phyloP scores from a whole-genome alignment of 2,888 invertebrate species.

The Eustalomyia histrio region DNA sequence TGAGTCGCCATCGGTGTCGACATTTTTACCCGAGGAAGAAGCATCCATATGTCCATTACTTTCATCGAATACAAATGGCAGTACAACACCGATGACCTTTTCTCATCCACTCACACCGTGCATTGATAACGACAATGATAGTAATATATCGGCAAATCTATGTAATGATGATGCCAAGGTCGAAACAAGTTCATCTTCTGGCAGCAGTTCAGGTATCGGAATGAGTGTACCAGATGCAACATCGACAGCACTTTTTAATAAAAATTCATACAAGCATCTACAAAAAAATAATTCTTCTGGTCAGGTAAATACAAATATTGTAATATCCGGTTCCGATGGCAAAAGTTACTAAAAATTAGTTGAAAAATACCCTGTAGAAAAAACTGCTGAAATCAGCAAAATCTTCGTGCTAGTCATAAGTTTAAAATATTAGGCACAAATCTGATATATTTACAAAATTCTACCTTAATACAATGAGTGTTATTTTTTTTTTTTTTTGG shows the following conservation, averaged over 20 bases:
- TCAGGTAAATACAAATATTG: constrained; percentile 69
- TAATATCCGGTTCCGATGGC: too few species aligned
- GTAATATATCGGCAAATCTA: constrained; percentile 74
- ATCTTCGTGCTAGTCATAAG: too few species aligned
- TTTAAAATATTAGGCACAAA: too few species aligned
- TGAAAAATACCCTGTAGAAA: too few species aligned
- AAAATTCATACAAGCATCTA: constrained; percentile 77
- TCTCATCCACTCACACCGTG: constrained; percentile 83
- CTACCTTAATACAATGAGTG: too few species aligned
- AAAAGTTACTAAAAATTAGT: too few species aligned
- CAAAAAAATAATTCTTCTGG: constrained; percentile 72
- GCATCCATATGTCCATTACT: constrained; percentile 85
- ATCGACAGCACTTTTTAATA: constrained; percentile 73
- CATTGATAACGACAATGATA: constrained; percentile 81
- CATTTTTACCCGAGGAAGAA: constrained; percentile 81
- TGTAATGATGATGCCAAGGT: constrained; percentile 73
- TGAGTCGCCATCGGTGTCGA: constrained; percentile 77
- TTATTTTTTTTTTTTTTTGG: too few species aligned
- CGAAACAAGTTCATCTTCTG: constrained; percentile 77
- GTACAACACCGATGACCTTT: constrained; percentile 82
- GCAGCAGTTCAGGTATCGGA: constrained; percentile 77
- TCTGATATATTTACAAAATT: too few species aligned
- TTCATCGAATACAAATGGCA: constrained; percentile 81
- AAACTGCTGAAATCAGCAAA: too few species aligned
- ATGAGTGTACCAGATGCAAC: constrained; percentile 75